Conservation (phyloP, 2,888 invertebrate genomes). For the Norana najaformis region DNA sequence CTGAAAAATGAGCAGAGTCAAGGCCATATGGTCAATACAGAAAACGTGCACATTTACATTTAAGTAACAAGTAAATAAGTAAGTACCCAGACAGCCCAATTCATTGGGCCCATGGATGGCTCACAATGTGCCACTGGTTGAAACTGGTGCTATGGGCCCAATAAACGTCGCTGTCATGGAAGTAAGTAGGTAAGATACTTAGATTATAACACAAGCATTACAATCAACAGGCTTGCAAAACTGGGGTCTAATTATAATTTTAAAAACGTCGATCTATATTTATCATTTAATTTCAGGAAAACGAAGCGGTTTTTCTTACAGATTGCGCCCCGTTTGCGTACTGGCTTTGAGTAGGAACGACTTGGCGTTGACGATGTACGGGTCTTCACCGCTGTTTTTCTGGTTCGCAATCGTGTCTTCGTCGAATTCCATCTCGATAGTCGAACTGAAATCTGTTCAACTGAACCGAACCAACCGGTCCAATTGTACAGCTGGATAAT, state of each 20-base stretch:
- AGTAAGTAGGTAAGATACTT: too few species aligned
- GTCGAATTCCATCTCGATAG: conserved; percentile 5
- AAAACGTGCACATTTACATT: too few species aligned
- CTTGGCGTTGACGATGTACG: conserved; percentile 54
- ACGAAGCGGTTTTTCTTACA: conserved; percentile 52
- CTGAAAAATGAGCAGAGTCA: too few species aligned
- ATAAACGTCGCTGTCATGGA: too few species aligned
- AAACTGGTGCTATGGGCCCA: background rate
- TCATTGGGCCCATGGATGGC: too few species aligned
- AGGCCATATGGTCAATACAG: too few species aligned
- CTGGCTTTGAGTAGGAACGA: conserved; percentile 59
- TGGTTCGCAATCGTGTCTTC: background rate
- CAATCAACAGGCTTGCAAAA: background rate
- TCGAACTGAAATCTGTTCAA: background rate
- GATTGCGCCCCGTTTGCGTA: conserved; percentile 57
- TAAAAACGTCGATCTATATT: background rate
- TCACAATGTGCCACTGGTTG: too few species aligned
- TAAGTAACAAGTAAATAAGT: too few species aligned
- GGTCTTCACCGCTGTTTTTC: background rate
- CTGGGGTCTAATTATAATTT: background rate
- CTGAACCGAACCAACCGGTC: background rate
- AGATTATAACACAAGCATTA: background rate
- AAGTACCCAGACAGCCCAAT: too few species aligned
- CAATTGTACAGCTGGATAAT: background rate
- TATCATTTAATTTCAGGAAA: background rate